Conservation (phyloP, 2,888 invertebrate genomes). For the Eupithecia abbreviata region DNA sequence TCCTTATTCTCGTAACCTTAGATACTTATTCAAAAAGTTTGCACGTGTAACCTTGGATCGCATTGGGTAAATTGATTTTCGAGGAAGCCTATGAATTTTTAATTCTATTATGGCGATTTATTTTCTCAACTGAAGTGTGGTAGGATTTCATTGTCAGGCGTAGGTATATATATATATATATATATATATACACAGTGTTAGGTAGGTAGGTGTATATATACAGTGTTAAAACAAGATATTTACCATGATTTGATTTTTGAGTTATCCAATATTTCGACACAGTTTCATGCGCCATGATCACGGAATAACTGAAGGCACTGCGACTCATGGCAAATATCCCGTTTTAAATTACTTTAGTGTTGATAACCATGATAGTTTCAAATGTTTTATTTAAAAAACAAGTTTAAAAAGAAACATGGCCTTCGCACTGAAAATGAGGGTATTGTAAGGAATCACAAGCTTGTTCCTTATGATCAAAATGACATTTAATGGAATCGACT, state of each 20-base stretch:
- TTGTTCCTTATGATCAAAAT: conserved; percentile 1
- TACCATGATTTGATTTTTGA: too few species aligned
- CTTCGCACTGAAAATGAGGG: neutral
- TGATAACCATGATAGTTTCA: too few species aligned
- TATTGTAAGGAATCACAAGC: neutral
- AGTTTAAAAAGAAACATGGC: too few species aligned
- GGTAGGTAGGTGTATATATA: neutral
- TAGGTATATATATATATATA: too few species aligned
- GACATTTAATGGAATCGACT: neutral
- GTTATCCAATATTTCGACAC: too few species aligned
- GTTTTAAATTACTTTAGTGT: too few species aligned
- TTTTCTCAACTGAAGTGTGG: conserved; percentile 15
- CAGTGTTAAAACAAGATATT: too few species aligned
- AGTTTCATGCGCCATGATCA: too few species aligned
- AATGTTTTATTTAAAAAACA: too few species aligned
- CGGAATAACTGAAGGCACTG: too few species aligned
- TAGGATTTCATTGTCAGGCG: conserved; percentile 4
- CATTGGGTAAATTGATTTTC: conserved; percentile 26
- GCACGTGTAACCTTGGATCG: conserved; percentile 30
- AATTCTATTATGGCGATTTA: conserved; percentile 16
- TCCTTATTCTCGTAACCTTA: conserved; percentile 20
- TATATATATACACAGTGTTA: too few species aligned
- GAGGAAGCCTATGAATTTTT: conserved; percentile 28
- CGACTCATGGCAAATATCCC: too few species aligned
- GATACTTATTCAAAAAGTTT: conserved; percentile 26